Percentiles rank a stretch among this genome's conserved stretches.
These are phyloP conservation scores for Torymus auratus DNA, from an alignment of 2,888 invertebrate genomes.

Conservation along the genomic window DNA sequence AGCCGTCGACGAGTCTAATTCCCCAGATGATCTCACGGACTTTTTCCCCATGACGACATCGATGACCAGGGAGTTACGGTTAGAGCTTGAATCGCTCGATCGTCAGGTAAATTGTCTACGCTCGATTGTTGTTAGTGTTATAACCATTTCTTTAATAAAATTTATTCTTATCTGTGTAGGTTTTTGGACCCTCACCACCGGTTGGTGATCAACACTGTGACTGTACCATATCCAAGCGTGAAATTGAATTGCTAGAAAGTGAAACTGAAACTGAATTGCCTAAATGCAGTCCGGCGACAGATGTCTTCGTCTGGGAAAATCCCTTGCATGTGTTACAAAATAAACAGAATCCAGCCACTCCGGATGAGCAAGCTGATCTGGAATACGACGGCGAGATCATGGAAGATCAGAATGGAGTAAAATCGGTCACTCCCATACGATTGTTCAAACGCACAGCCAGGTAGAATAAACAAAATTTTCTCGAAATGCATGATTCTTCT, in stretches of 20 bases:
- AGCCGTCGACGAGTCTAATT: slow-evolving; percentile 74
- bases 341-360: slow-evolving; percentile 80
- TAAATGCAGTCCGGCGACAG: slow-evolving; percentile 76
- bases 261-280: slow-evolving; percentile 78
- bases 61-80: slow-evolving; percentile 88
- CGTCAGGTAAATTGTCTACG: slow-evolving; percentile 80
- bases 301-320: slow-evolving; percentile 89
- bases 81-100: slow-evolving; percentile 90
- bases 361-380: slow-evolving; percentile 85
- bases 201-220: slow-evolving; percentile 69
- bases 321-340: slow-evolving; percentile 80
- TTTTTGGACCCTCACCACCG: slow-evolving; percentile 82
- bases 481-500: neutral
- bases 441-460: slow-evolving; percentile 76
- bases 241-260: slow-evolving; percentile 69
- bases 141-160: neutral
- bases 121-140: neutral
- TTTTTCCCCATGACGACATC: slow-evolving; percentile 93
- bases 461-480: slow-evolving; percentile 52
- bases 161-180: slow-evolving; percentile 76
- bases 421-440: slow-evolving; percentile 84
- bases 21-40: slow-evolving; percentile 87
- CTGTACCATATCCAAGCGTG: slow-evolving; percentile 68
- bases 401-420: slow-evolving; percentile 81
- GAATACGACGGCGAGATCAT: slow-evolving; percentile 83